Conservation (phyloP, 2,797 vertebrate species). For the Cynodonichthys magdalenae region DNA sequence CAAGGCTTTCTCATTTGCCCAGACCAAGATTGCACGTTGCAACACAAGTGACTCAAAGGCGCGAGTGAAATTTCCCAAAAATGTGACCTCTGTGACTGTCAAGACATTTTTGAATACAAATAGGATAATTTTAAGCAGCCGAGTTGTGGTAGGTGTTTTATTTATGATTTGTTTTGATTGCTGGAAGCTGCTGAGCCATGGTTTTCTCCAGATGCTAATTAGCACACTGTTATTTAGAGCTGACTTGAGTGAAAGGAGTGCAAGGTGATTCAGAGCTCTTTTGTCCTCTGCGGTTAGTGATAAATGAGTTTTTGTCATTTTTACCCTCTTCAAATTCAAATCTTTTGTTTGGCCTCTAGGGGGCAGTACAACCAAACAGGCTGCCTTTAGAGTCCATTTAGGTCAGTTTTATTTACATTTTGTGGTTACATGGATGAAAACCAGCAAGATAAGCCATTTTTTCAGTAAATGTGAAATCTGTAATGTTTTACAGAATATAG, state of each 20-base stretch:
- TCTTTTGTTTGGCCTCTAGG: conserved; percentile 40
- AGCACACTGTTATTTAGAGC: conserved; percentile 48
- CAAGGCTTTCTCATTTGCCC: conserved; percentile 59
- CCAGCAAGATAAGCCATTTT: neutral
- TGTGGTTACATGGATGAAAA: neutral
- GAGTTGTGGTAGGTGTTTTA: neutral
- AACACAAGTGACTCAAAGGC: conserved; percentile 43
- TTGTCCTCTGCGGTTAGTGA: conserved; percentile 32
- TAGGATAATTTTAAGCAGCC: neutral
- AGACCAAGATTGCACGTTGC: conserved; percentile 54
- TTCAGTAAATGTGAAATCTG: neutral
- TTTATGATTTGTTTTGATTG: conserved; percentile 39
- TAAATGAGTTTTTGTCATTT: conserved; percentile 39
- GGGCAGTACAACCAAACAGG: conserved; percentile 44
- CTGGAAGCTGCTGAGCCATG: conserved; percentile 48
- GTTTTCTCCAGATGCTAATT: conserved; percentile 55
- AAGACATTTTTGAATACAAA: conserved; percentile 5
- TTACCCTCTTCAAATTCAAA: conserved; percentile 7
- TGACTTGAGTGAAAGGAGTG: conserved; percentile 54
- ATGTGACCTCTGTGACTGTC: conserved; percentile 25
- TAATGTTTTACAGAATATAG: conserved; percentile 2
- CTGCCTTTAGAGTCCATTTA: neutral
- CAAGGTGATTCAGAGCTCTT: conserved; percentile 33
- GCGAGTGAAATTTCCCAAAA: conserved; percentile 33
- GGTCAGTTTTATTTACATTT: neutral